These are phyloP conservation scores for Trichonephila clavata DNA, from an alignment of 1,140 invertebrate genomes.

Conservation along the genomic window DNA sequence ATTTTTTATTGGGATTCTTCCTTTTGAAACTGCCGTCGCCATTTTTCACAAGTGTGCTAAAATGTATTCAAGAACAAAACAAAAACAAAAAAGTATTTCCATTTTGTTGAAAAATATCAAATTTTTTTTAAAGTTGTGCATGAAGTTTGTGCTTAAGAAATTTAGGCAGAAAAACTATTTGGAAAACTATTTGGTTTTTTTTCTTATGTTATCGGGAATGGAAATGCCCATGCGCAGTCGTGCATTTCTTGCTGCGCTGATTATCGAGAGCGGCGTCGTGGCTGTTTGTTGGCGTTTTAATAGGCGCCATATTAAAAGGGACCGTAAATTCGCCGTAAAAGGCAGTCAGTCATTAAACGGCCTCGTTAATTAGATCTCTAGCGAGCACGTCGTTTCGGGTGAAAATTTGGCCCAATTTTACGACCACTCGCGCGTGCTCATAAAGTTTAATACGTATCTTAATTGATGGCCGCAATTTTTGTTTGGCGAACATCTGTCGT, in stretches of 20 bases:
- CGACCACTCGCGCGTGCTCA: constrained; percentile 66
- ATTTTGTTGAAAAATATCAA: no score
- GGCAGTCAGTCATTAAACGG: constrained; percentile 64
- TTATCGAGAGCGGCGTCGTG: neutral
- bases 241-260: no score
- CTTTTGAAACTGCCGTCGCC: no score
- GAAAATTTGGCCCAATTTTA: constrained; percentile 70
- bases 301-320: constrained; percentile 59
- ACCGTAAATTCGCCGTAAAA: constrained; percentile 39
- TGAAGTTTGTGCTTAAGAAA: no score
- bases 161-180: no score
- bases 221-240: neutral
- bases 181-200: no score
- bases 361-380: constrained; percentile 69
- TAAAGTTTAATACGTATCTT: constrained; percentile 74
- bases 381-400: constrained; percentile 11
- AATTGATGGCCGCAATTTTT: constrained; percentile 64
- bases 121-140: no score
- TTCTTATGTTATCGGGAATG: no score
- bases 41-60: no score
- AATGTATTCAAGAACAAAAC: no score
- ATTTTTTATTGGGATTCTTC: no score
- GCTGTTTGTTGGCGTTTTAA: constrained; percentile 52
- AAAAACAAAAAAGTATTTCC: no score
- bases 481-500: neutral